Evolutionary conservation across 2,888 invertebrate species (phyloP), one percentile per base, ranked within the genome.

Genomic region (Sinopyrophorus schimmeli): DNA sequence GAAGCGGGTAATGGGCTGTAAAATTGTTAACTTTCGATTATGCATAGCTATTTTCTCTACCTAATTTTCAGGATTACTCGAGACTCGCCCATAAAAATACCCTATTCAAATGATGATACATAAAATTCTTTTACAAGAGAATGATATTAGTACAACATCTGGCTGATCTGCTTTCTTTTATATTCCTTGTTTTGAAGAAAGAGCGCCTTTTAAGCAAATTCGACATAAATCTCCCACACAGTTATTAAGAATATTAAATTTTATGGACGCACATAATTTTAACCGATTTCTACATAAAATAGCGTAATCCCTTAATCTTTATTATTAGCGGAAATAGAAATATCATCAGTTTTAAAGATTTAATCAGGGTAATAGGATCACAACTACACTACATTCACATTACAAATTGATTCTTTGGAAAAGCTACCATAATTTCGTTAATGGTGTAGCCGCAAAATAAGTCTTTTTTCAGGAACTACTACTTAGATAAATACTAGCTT

Each of bases 11-110:
- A 65, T 62, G 65, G 54, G 53, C 62, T 59, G 64, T 64, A 62
- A 65, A 63, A 65, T 63, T 62, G 63, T 63, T 62, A 59, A 58
- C 51, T 62, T 62, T 64, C 62, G 62, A 64, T 64, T 64, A 59
- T 58, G 55, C 58, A 58, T 38, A 51, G 53, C 54, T 55, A 58
- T 59, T 58, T 57, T 54, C 54, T 50, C 44, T 56, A 52, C 56
- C 55, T 59, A 57, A 59, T 59, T 58, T 57, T 56, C 40, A 11
- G 53, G 50, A 58, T 58, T 57, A 57, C 55, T 49, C 40, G 32
- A 46, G 50, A 35, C 38, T 47, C 35, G 32, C 40, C 38, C 54
- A 48, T 54, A 56, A 57, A 54, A 51, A 49, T 52, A 34, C 44
- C 48, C 49, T 50, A 50, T 49, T 54, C 46, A 46, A 53, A 53